A percentile compares a stretch with the other conserved stretches of the same genome.
phyloP scores from a whole-genome alignment of 2,888 invertebrate species.

The Dryococelus australis region DNA sequence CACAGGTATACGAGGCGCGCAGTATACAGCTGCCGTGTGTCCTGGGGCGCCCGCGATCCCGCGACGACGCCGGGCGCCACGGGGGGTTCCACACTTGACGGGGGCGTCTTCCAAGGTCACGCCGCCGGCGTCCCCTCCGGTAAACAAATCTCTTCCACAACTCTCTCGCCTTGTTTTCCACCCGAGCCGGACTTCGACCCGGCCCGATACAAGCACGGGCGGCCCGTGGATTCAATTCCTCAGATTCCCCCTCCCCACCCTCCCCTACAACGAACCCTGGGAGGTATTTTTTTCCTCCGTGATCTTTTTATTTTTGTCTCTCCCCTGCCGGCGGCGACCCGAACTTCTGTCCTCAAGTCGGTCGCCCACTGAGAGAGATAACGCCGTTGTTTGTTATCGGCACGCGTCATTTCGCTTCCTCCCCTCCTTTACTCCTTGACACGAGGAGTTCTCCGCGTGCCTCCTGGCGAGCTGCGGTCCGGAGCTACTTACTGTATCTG shows the following conservation, averaged over 20 bases:
- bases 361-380: background rate
- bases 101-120: too few species aligned
- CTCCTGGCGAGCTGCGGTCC: too few species aligned
- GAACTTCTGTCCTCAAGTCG: background rate
- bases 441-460: background rate
- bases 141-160: background rate
- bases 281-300: background rate
- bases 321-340: background rate
- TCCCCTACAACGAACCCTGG: too few species aligned
- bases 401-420: constrained; percentile 9
- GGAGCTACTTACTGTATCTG: too few species aligned
- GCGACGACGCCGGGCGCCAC: too few species aligned
- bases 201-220: background rate
- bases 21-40: too few species aligned
- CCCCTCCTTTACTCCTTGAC: background rate
- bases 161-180: background rate
- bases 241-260: too few species aligned
- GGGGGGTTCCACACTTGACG: too few species aligned
- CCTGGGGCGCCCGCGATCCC: too few species aligned
- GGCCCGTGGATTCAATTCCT: background rate
- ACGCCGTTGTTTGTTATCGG: background rate
- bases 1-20: too few species aligned
- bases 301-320: background rate
- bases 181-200: background rate
- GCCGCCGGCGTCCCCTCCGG: background rate